phyloP scores from a whole-genome alignment of 2,113 vertebrate species.

The Potamarius usumacintae region DNA sequence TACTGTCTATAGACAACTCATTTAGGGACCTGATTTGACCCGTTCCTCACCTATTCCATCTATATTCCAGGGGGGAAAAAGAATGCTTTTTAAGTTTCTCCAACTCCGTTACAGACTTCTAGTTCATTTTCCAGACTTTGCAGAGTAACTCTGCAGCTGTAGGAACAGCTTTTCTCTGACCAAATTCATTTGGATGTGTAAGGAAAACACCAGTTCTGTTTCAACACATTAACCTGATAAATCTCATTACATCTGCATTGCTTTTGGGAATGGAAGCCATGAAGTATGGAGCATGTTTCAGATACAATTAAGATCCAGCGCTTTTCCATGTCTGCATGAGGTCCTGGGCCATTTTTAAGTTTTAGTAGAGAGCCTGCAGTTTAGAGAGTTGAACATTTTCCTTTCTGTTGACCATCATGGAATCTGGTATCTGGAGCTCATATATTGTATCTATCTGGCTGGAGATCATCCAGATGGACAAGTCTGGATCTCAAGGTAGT shows the following conservation, averaged over 20 bases:
- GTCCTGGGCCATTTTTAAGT: slow-evolving; percentile 4
- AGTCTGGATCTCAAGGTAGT: slow-evolving; percentile 6
- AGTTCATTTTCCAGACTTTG: slow-evolving; percentile 1
- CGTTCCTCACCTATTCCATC: background rate
- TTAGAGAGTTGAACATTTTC: background rate
- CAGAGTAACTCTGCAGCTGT: slow-evolving; percentile 7
- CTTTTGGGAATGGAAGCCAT: background rate
- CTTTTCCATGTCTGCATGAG: slow-evolving; percentile 33
- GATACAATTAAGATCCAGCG: background rate
- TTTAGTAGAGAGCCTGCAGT: slow-evolving; percentile 3
- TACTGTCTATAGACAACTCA: slow-evolving; percentile 25
- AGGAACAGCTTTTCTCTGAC: background rate
- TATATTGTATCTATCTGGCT: slow-evolving; percentile 20
- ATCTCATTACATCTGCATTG: background rate
- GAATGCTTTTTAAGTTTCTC: slow-evolving; percentile 41
- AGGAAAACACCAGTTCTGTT: slow-evolving; percentile 6
- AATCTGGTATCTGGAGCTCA: background rate
- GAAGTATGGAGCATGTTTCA: background rate
- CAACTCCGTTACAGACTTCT: slow-evolving; percentile 27
- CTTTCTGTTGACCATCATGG: background rate
- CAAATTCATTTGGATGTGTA: background rate
- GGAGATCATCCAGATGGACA: slow-evolving; percentile 31
- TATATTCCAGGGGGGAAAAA: slow-evolving; percentile 8
- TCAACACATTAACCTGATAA: slow-evolving; percentile 6
- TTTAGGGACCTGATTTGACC: slow-evolving; percentile 25